Evolutionary conservation across 2,888 invertebrate species (phyloP).

Genomic region (Zele albiditarsus): DNA sequence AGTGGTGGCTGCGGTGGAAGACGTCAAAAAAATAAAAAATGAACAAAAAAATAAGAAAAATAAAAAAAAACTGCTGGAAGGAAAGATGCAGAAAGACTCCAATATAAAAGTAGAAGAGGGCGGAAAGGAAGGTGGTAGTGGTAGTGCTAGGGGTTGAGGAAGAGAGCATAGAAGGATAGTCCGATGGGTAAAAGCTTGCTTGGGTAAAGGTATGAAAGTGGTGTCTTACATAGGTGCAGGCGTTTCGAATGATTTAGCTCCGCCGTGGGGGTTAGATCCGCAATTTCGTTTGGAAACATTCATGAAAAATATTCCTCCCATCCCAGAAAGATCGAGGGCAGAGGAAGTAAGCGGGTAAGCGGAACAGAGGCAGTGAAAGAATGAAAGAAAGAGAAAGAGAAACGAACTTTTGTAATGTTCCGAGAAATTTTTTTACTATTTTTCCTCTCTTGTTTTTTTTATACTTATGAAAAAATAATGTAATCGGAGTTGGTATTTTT

Average conservation of each 20-base stretch:
- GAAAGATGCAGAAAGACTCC: conserved; percentile 36
- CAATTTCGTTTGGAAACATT: conserved; percentile 72
- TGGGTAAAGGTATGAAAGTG: conserved; percentile 36
- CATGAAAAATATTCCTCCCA: conserved; percentile 69
- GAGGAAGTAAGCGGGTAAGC: neutral
- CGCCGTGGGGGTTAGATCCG: conserved; percentile 69
- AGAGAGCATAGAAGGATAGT: conserved; percentile 36
- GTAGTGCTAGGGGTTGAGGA: conserved; percentile 38
- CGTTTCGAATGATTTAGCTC: conserved; percentile 68
- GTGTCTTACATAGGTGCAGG: conserved; percentile 52
- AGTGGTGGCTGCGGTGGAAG: conserved; percentile 40
- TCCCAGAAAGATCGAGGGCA: conserved; percentile 33
- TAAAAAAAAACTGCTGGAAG: conserved; percentile 31
- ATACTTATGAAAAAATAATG: neutral
- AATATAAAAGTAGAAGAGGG: neutral
- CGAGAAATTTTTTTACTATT: conserved; percentile 63
- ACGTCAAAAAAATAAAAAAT: conserved; percentile 21
- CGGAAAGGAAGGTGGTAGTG: conserved; percentile 30
- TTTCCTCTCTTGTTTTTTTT: neutral
- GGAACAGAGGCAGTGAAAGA: neutral
- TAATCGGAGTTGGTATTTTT: conserved; percentile 27
- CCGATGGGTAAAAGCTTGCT: conserved; percentile 34
- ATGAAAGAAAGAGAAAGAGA: neutral
- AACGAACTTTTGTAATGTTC: conserved; percentile 57
- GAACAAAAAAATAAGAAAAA: conserved; percentile 29